A percentile compares a stretch with the other conserved stretches of the same genome.
phyloP scores from a whole-genome alignment of 1,140 invertebrate genomes.

The Luehdorfia chinensis region DNA sequence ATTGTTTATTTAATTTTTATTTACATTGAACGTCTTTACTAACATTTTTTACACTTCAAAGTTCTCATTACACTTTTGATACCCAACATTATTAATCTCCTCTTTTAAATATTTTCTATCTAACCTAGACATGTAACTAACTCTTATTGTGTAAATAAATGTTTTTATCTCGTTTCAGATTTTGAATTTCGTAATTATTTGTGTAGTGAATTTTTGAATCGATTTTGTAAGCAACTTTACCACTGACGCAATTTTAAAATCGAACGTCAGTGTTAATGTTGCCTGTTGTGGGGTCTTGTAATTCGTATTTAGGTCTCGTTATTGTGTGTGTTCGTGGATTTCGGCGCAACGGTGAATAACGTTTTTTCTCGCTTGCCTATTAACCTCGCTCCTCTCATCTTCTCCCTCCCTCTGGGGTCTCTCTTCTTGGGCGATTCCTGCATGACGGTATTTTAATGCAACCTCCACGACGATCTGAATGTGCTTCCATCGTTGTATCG shows the following conservation, averaged over 20 bases:
- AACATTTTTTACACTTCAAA: constrained; percentile 7
- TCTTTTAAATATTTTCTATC: constrained; percentile 74
- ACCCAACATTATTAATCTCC: constrained; percentile 31
- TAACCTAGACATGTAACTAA: constrained; percentile 69
- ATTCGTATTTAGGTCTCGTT: constrained; percentile 69
- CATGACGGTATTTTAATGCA: constrained; percentile 49
- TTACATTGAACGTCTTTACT: background rate
- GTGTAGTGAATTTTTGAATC: constrained; percentile 64
- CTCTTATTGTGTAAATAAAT: constrained; percentile 73
- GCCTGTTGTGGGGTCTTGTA: constrained; percentile 60
- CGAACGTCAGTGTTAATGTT: constrained; percentile 37
- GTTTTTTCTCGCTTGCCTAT: constrained; percentile 72
- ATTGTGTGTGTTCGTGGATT: constrained; percentile 71
- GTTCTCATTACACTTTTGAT: too few species aligned
- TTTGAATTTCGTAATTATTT: constrained; percentile 64
- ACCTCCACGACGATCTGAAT: constrained; percentile 68
- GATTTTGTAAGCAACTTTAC: constrained; percentile 58
- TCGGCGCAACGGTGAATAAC: constrained; percentile 66
- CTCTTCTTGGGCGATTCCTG: constrained; percentile 55
- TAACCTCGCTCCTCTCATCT: constrained; percentile 48
- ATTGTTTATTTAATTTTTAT: constrained; percentile 1
- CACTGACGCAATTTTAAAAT: constrained; percentile 26
- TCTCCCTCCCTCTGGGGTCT: constrained; percentile 43
- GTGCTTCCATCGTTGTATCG: constrained; percentile 50
- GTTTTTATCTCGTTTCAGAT: constrained; percentile 72